These are phyloP conservation scores for Eustalomyia histrio DNA, from an alignment of 2,888 invertebrate genomes.

Conservation along the genomic window DNA sequence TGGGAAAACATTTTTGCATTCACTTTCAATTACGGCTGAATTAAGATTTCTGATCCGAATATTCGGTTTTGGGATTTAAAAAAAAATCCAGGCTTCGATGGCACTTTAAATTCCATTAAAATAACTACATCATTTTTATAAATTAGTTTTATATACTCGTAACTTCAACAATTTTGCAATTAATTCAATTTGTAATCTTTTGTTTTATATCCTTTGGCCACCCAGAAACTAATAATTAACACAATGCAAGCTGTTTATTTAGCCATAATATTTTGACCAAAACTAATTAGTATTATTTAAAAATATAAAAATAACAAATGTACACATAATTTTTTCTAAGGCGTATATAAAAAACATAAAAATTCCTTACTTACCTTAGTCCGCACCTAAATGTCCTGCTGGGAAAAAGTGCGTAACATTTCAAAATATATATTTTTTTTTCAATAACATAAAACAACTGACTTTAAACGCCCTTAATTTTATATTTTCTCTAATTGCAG, in stretches of 20 bases:
- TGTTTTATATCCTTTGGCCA: slow-evolving; percentile 16
- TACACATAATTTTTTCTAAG: slow-evolving; percentile 19
- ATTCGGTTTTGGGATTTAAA: no score
- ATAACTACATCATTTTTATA: no score
- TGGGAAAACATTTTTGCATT: no score
- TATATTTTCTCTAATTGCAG: slow-evolving; percentile 46
- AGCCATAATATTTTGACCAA: slow-evolving; percentile 54
- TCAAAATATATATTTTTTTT: slow-evolving; percentile 34
- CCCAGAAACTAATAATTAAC: slow-evolving; percentile 22
- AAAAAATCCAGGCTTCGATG: no score
- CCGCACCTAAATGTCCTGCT: slow-evolving; percentile 39
- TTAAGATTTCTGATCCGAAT: no score
- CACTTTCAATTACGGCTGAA: no score
- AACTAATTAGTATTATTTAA: slow-evolving; percentile 39
- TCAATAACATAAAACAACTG: slow-evolving; percentile 1
- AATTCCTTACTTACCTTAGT: slow-evolving; percentile 9
- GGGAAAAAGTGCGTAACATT: slow-evolving; percentile 48
- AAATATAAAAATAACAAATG: slow-evolving; percentile 32
- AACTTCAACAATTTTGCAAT: no score
- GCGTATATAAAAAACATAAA: slow-evolving; percentile 8
- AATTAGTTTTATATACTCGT: no score
- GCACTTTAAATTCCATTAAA: no score
- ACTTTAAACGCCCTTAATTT: slow-evolving; percentile 37
- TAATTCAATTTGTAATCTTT: no score
- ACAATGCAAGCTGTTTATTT: slow-evolving; percentile 30